Evolutionary conservation across 2,797 vertebrate genomes (phyloP), one percentile per base, ranked within the genome.

Genomic region (Typhlichthys subterraneus): DNA sequence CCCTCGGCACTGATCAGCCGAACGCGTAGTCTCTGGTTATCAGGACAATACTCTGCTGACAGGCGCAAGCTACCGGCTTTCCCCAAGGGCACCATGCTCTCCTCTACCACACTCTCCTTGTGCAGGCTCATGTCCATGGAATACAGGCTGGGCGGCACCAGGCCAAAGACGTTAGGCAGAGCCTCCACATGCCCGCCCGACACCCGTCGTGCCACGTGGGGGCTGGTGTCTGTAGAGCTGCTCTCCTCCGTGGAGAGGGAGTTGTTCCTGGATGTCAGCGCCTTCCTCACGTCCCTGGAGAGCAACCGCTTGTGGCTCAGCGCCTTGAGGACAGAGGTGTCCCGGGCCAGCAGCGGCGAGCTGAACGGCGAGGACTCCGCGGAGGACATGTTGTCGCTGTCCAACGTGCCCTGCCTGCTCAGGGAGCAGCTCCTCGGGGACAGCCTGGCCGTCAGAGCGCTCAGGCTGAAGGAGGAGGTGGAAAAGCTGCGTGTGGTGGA

Each of bases 171-270:
- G 0, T 53, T 63, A 2, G 87, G 77, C 60, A 84, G 75, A 15
- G 88, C 82, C 62, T 91, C 88, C 0, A 81, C 77, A 61, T 93
- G 76, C 55, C 88, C 92, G 55, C 95, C 93, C 0, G 94, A 95
- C 9, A 93, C 87, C 61, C 94, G 89, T 68, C 95, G 91, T 77
- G 87, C 87, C 61, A 94, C 80, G 48, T 90, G 93, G 59, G 95
- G 95, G 81, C 96, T 97, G 84, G 93, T 96, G 79, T 97, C 95
- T 0, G 94, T 94, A 60, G 96, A 97, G 83, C 95, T 97, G 67
- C 94, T 92, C 70, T 97, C 95, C 57, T 97, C 95, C 0, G 94
- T 95, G 1, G 95, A 96, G 47, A 96, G 77, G 8, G 96, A 97
- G 79, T 93, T 92, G 79, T 96, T 95, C 79, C 95, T 88, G 50